Evolutionary conservation across 2,113 vertebrate genomes (phyloP), one percentile per base, ranked within the genome.

Genomic region (Falcunculus frontatus): DNA sequence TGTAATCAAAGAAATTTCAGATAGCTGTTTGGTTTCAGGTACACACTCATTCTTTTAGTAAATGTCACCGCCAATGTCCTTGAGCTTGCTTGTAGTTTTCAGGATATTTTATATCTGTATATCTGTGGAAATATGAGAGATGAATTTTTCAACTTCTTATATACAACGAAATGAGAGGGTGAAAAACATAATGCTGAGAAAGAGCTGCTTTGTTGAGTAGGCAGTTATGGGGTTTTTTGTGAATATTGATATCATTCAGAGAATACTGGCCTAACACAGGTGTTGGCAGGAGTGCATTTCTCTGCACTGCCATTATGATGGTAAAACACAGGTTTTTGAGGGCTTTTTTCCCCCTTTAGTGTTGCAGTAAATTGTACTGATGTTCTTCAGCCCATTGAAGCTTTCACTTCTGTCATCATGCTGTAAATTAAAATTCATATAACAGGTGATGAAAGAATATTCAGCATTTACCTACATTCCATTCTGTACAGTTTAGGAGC

Each of bases 401-500:
- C 37, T 93, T 90, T 83, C 46, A 16, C 8, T 69, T 37, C 46
- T 46, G 63, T 93, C 84, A 59, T 90, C 59, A 12, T 44, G 25
- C 29, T 74, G 46, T 95, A 93, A 87, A 96, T 94, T 83, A 88
- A 90, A 90, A 72, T 86, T 84, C 17, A 0, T 79, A 29, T 70
- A 50, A 47, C 32, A 76, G 73, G 65, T 65, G 60, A 78, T 56
- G 84, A 76, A 89, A 62, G 62, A 46, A 73, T 70, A 52, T 62
- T 65, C 37, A 82, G 10, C n/a, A 8, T 82, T 87, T 95, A 95
- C 80, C 73, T 88, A n/a, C 32, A 3, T 87, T 86, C 23, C 46
- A 7, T 83, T 81, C 75, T 67, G 52, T 84, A n/a, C 47, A 18
- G 41, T 93, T 89, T 72, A 86, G 59, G 87, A 79, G 72, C 56